Conservation (phyloP, 2,888 invertebrate genomes). For the Coremacera marginata region DNA sequence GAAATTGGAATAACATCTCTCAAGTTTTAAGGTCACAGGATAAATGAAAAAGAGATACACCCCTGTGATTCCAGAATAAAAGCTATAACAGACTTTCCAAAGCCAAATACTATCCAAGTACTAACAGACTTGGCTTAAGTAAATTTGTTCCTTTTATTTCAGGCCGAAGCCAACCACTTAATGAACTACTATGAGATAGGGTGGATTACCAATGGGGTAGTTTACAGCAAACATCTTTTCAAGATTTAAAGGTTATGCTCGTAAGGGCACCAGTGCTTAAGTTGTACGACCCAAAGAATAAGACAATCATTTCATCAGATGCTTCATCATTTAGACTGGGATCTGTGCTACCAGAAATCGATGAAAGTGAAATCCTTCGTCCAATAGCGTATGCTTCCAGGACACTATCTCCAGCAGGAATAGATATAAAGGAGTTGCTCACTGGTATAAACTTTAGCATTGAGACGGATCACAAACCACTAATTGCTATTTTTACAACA, state of each 20-base stretch:
- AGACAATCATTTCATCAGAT: not conserved
- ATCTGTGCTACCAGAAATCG: slow-evolving; percentile 16
- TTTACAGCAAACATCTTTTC: not conserved
- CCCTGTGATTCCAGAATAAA: slow-evolving; percentile 33
- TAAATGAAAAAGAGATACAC: slow-evolving; percentile 34
- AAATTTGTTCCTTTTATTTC: slow-evolving; percentile 29
- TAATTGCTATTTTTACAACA: slow-evolving; percentile 20
- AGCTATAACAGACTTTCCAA: not conserved
- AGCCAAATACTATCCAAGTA: slow-evolving; percentile 5
- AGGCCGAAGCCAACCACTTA: slow-evolving; percentile 15
- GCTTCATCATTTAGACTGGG: slow-evolving; percentile 27
- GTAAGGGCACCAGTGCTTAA: not conserved
- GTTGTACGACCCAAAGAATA: slow-evolving; percentile 13
- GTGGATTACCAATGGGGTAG: not conserved
- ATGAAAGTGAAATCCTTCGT: not conserved
- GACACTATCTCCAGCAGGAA: not conserved
- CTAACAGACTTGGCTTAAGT: not conserved
- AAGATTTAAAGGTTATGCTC: not conserved
- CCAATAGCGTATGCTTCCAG: slow-evolving; percentile 25
- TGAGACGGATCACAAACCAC: slow-evolving; percentile 13
- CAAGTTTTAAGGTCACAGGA: slow-evolving; percentile 37
- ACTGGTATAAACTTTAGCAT: slow-evolving; percentile 22
- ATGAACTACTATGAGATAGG: slow-evolving; percentile 14
- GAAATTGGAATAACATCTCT: slow-evolving; percentile 26
- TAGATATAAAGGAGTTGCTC: slow-evolving; percentile 24